Conservation (phyloP, 2,888 invertebrate genomes). For the Heliconius aoede region DNA sequence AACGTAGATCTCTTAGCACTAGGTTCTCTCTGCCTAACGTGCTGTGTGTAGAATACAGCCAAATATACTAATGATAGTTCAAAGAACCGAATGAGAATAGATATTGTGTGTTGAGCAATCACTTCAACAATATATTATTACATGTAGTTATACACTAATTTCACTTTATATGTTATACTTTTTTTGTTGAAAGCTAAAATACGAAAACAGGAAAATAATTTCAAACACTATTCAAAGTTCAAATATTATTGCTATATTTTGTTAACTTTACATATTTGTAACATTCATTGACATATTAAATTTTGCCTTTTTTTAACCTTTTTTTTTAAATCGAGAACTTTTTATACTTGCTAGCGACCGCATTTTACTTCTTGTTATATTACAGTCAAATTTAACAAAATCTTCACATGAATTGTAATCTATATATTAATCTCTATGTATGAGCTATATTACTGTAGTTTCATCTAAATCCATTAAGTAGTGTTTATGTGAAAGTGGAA, state of each 20-base stretch:
- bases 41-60: too few relatives aligned
- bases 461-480: too few relatives aligned
- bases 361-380: too few relatives aligned
- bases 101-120: not conserved
- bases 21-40: too few relatives aligned
- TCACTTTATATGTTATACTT: conserved; percentile 5
- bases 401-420: too few relatives aligned
- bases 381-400: too few relatives aligned
- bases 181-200: conserved; percentile 2
- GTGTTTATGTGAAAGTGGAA: too few relatives aligned
- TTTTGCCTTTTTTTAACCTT: not conserved
- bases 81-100: conserved; percentile 2
- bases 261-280: not conserved
- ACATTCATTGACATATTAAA: not conserved
- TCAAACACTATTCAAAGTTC: conserved; percentile 12
- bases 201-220: conserved; percentile 16
- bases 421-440: too few relatives aligned
- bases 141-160: not conserved
- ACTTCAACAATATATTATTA: not conserved
- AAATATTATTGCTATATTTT: conserved; percentile 11
- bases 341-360: not conserved
- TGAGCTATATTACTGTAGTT: too few relatives aligned
- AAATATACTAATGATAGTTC: not conserved
- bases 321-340: not conserved
- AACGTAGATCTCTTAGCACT: too few relatives aligned